phyloP scores from a whole-genome alignment of 1,140 invertebrate genomes.

The Mya arenaria region DNA sequence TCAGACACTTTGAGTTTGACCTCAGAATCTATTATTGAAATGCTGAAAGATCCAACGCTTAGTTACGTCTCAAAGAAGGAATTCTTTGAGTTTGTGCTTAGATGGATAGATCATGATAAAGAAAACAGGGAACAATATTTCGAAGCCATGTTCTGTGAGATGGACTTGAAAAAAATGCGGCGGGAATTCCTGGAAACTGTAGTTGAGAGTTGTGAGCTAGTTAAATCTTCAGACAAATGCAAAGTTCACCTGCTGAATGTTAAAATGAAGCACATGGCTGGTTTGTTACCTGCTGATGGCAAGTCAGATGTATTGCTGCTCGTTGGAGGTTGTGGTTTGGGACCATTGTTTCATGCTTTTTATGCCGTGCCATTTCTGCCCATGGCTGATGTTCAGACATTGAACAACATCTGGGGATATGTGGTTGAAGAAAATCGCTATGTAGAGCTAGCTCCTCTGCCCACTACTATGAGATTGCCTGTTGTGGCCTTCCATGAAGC shows the following conservation, averaged over 20 bases:
- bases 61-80: slow-evolving; percentile 64
- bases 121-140: slow-evolving; percentile 59
- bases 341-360: slow-evolving; percentile 54
- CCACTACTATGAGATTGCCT: slow-evolving; percentile 62
- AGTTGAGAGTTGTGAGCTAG: slow-evolving; percentile 60
- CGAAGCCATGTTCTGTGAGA: slow-evolving; percentile 63
- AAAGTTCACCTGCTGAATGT: slow-evolving; percentile 62
- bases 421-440: slow-evolving; percentile 70
- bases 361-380: slow-evolving; percentile 59
- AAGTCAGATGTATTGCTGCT: slow-evolving; percentile 68
- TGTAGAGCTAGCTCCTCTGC: slow-evolving; percentile 69
- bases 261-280: slow-evolving; percentile 64
- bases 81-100: slow-evolving; percentile 69
- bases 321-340: slow-evolving; percentile 63
- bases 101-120: slow-evolving; percentile 68
- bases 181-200: slow-evolving; percentile 52
- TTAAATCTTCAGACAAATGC: slow-evolving; percentile 63
- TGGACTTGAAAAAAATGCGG: slow-evolving; percentile 63
- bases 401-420: slow-evolving; percentile 67
- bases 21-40: slow-evolving; percentile 63
- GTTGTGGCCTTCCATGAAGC: slow-evolving; percentile 54
- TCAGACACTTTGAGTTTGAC: slow-evolving; percentile 67
- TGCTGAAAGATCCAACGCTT: slow-evolving; percentile 67
- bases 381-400: slow-evolving; percentile 57
- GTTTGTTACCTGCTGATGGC: slow-evolving; percentile 51